These are phyloP conservation scores for Isichthys henryi DNA, from an alignment of 2,113 vertebrate species.

Conservation along the genomic window DNA sequence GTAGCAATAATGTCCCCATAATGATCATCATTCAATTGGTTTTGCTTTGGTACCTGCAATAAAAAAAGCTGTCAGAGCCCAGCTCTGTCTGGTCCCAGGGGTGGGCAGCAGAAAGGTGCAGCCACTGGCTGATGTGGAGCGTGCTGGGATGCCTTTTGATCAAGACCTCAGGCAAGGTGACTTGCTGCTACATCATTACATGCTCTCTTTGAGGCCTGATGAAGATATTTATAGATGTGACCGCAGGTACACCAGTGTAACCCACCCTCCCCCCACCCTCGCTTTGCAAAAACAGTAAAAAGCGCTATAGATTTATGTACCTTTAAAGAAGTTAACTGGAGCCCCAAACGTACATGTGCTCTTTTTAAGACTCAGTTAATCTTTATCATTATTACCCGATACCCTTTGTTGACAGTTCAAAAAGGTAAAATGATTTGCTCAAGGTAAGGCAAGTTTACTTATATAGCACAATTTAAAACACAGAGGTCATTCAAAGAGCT, in stretches of 20 bases:
- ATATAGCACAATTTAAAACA: neutral
- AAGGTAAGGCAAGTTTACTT: neutral
- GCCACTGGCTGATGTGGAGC: conserved; percentile 35
- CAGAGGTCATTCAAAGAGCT: neutral
- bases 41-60: neutral
- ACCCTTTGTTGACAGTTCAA: neutral
- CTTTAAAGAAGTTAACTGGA: neutral
- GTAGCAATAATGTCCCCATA: neutral
- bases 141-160: conserved; percentile 29
- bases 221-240: conserved; percentile 40
- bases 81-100: neutral
- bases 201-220: conserved; percentile 28
- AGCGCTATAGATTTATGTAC: neutral
- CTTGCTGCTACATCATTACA: conserved; percentile 31
- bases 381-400: neutral
- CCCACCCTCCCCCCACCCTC: neutral
- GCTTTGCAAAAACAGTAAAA: neutral
- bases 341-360: neutral
- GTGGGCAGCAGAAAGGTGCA: neutral
- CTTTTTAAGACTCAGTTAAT: neutral
- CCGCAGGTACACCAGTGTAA: conserved; percentile 27
- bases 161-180: conserved; percentile 39
- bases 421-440: neutral
- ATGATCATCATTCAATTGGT: neutral
- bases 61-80: neutral